Percentiles rank a stretch among this genome's conserved stretches.
Evolutionary conservation across 2,113 vertebrate genomes (phyloP).

Genomic region (Podarcis muralis): DNA sequence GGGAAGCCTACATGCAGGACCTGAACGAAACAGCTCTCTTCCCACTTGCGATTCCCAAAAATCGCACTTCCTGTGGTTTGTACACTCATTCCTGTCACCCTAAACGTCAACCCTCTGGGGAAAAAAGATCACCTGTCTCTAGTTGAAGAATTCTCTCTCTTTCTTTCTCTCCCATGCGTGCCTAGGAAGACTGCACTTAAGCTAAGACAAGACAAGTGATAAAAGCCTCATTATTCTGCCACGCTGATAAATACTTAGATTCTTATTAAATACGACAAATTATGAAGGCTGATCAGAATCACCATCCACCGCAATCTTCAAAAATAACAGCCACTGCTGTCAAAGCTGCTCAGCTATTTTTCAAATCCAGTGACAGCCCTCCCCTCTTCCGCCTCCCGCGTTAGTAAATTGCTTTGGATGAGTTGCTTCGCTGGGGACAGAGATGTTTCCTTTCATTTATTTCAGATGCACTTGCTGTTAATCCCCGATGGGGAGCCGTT

Average conservation of each 20-base stretch:
- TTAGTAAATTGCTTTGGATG: background rate
- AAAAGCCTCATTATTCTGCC: background rate
- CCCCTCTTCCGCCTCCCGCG: background rate
- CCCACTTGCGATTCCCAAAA: no score
- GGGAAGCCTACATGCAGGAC: no score
- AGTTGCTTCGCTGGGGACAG: background rate
- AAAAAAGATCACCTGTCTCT: background rate
- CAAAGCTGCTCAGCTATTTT: background rate
- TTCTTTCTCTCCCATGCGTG: background rate
- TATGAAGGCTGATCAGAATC: background rate
- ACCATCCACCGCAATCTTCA: background rate
- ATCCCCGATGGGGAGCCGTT: background rate
- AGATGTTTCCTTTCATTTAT: background rate
- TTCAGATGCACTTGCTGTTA: background rate
- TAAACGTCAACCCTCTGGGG: no score
- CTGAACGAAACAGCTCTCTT: no score
- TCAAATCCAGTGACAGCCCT: background rate
- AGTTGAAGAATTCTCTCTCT: no score
- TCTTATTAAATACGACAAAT: background rate
- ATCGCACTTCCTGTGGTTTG: no score
- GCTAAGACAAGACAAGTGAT: background rate
- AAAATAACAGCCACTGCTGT: background rate
- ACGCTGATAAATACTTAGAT: background rate
- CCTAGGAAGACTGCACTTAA: background rate
- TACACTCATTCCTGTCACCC: no score